Evolutionary conservation across 2,888 invertebrate genomes (phyloP).

Genomic region (Abrostola triplasia): DNA sequence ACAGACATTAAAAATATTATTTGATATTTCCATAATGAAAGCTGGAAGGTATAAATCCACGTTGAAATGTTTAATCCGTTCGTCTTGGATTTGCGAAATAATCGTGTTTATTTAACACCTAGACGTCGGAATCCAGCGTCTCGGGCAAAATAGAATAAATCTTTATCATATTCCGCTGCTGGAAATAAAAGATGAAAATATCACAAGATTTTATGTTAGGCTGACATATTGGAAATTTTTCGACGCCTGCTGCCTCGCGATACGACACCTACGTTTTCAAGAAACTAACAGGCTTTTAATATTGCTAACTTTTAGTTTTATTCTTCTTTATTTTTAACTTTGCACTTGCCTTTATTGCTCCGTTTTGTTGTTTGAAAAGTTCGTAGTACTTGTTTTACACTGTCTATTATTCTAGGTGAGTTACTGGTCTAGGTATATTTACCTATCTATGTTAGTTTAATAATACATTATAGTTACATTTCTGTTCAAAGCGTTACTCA

Average conservation of each 20-base stretch:
- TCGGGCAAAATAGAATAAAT: constrained; percentile 44
- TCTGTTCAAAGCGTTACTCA: no score
- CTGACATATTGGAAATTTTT: constrained; percentile 57
- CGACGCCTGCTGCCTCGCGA: constrained; percentile 41
- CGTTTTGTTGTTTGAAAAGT: constrained; percentile 2
- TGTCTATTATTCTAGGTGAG: no score
- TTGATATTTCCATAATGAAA: constrained; percentile 48
- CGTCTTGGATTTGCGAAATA: constrained; percentile 42
- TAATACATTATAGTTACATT: no score
- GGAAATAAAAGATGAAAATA: constrained; percentile 50
- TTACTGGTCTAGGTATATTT: no score
- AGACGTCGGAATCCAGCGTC: constrained; percentile 31
- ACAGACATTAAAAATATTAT: constrained; percentile 22
- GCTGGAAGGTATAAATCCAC: constrained; percentile 34
- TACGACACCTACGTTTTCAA: constrained; percentile 37
- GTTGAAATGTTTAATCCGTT: constrained; percentile 52
- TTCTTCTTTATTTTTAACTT: constrained; percentile 31
- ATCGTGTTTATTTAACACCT: constrained; percentile 53
- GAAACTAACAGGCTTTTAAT: constrained; percentile 48
- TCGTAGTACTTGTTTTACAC: constrained; percentile 1
- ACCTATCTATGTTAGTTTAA: no score
- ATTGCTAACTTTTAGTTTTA: constrained; percentile 38
- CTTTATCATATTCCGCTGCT: constrained; percentile 36
- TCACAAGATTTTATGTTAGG: constrained; percentile 44
- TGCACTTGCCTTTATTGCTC: constrained; percentile 16